phyloP scores from a whole-genome alignment of 2,888 invertebrate genomes.

The Epistrophe grossulariae region DNA sequence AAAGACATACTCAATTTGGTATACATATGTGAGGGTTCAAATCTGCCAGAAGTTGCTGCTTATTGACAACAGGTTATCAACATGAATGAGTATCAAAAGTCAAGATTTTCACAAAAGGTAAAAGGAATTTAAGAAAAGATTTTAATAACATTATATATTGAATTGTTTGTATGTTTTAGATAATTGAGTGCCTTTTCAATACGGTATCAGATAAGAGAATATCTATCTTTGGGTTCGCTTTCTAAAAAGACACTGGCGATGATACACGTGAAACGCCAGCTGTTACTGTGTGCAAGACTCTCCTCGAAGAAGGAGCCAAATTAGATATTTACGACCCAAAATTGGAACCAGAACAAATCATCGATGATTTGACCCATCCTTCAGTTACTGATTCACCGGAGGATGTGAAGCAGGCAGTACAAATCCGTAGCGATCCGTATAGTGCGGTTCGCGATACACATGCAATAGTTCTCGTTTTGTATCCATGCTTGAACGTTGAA shows the following conservation, averaged over 20 bases:
- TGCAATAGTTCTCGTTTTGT: too few relatives aligned
- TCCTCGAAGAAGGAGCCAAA: conserved; percentile 97
- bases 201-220: too few relatives aligned
- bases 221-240: too few relatives aligned
- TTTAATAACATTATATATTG: too few relatives aligned
- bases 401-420: conserved; percentile 88
- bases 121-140: neutral
- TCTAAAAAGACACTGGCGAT: too few relatives aligned
- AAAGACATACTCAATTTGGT: conserved; percentile 99
- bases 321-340: conserved; percentile 98
- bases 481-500: too few relatives aligned
- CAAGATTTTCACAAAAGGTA: conserved; percentile 94
- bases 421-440: conserved; percentile 93
- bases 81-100: conserved; percentile 98
- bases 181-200: too few relatives aligned
- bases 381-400: conserved; percentile 90
- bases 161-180: too few relatives aligned
- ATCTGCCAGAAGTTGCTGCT: conserved; percentile 97
- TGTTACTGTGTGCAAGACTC: too few relatives aligned
- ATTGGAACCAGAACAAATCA: conserved; percentile 92
- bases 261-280: too few relatives aligned
- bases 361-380: conserved; percentile 91
- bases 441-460: too few relatives aligned
- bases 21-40: conserved; percentile 97
- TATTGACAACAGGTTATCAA: conserved; percentile 99